These are phyloP conservation scores for Lycodopsis pacificus DNA, from an alignment of 2,797 vertebrate species.

Conservation along the genomic window DNA sequence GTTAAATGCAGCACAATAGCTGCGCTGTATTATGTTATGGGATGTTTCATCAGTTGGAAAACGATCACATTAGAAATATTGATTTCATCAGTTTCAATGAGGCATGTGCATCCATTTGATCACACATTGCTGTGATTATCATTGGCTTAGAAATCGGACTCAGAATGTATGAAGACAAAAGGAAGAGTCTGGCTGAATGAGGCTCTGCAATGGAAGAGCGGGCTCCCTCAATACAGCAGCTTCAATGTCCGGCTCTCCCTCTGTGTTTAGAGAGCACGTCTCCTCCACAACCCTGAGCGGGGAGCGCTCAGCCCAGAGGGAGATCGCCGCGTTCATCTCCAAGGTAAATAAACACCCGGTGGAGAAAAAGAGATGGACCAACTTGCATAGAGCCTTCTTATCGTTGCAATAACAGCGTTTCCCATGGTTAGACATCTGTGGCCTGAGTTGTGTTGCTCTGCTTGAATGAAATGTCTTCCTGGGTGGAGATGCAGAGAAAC, in stretches of 20 bases:
- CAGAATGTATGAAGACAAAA: not conserved
- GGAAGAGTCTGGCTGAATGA: slow-evolving; percentile 2
- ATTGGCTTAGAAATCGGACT: slow-evolving; percentile 15
- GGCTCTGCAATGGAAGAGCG: slow-evolving; percentile 22
- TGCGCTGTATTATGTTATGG: slow-evolving; percentile 40
- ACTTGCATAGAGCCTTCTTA: slow-evolving; percentile 59
- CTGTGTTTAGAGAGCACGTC: slow-evolving; percentile 42
- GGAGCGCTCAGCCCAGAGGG: slow-evolving; percentile 43
- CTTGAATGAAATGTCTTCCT: slow-evolving; percentile 65
- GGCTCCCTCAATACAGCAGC: slow-evolving; percentile 28
- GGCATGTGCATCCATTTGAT: slow-evolving; percentile 33
- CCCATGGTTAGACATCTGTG: slow-evolving; percentile 64
- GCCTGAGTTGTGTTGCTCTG: slow-evolving; percentile 54
- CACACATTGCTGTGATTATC: slow-evolving; percentile 50
- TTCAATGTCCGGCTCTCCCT: slow-evolving; percentile 27
- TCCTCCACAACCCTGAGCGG: slow-evolving; percentile 35
- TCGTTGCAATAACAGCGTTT: slow-evolving; percentile 71
- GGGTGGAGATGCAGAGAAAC: slow-evolving; percentile 53
- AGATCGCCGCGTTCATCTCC: slow-evolving; percentile 58
- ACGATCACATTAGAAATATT: slow-evolving; percentile 51
- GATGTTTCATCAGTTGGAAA: slow-evolving; percentile 51
- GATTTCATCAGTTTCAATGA: slow-evolving; percentile 57
- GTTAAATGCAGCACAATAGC: slow-evolving; percentile 30
- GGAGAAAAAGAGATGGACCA: slow-evolving; percentile 35
- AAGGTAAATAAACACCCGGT: slow-evolving; percentile 73